phyloP scores from a whole-genome alignment of 2,113 vertebrate genomes.

The Neolamprologus variostigma region DNA sequence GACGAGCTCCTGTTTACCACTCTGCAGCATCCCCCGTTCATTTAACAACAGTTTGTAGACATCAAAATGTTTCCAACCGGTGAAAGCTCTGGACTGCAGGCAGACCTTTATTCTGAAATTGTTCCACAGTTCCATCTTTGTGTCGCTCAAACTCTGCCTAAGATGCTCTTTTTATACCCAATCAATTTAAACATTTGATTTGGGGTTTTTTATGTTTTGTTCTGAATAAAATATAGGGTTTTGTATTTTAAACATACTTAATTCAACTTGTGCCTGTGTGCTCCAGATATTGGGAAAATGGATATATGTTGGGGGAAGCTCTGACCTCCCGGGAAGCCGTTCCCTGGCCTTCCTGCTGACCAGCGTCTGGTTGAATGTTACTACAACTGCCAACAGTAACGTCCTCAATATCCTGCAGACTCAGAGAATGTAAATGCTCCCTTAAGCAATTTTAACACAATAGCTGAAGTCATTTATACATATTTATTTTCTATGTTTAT shows the following conservation, averaged over 20 bases:
- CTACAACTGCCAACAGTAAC: conserved; percentile 15
- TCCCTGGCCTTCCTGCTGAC: conserved; percentile 34
- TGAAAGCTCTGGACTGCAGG: not conserved
- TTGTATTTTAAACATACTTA: not conserved
- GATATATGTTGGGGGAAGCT: conserved; percentile 46
- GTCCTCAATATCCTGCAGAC: conserved; percentile 37
- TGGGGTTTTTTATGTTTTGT: not conserved
- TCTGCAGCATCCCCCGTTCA: not conserved
- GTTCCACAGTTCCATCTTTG: not conserved
- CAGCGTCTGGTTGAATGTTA: conserved; percentile 26
- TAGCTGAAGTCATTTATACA: not conserved
- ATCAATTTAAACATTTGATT: not conserved
- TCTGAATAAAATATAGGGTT: not conserved
- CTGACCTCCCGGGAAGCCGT: conserved; percentile 52
- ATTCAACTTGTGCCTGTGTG: not conserved
- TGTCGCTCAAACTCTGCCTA: not conserved
- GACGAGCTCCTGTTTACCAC: not conserved
- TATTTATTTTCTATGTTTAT: not conserved
- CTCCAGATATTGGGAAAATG: conserved; percentile 49
- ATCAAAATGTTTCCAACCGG: not conserved
- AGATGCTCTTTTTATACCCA: not conserved
- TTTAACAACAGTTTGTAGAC: not conserved
- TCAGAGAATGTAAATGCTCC: conserved; percentile 38
- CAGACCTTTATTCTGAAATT: not conserved
- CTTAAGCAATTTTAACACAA: not conserved